A percentile compares a stretch with the other conserved stretches of the same genome.
These are phyloP conservation scores for Tryphoninae sp. DNA, from an alignment of 2,888 invertebrate genomes.

Conservation along the genomic window DNA sequence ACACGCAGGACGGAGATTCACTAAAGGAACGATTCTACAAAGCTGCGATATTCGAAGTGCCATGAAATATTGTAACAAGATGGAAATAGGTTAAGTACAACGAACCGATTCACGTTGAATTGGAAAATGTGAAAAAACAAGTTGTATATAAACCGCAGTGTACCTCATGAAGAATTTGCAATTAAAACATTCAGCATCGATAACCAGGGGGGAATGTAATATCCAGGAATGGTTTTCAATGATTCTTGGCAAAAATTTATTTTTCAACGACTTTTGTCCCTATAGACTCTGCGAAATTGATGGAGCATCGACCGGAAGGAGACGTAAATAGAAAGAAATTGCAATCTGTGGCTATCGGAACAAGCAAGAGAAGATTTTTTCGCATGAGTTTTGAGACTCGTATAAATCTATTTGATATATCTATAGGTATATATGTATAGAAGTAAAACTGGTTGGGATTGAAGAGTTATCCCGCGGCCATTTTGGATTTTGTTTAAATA, in stretches of 20 bases:
- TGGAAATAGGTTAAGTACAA: not conserved
- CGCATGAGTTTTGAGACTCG: not conserved
- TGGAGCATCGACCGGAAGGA: not conserved
- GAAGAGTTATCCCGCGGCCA: too few species aligned
- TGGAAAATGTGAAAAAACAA: too few species aligned
- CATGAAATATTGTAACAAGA: slow-evolving; percentile 1
- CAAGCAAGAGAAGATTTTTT: not conserved
- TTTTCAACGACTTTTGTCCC: not conserved
- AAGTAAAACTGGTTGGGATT: too few species aligned
- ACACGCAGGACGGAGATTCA: too few species aligned
- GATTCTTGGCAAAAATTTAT: slow-evolving; percentile 9
- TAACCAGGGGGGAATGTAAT: not conserved
- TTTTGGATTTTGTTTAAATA: too few species aligned
- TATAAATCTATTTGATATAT: not conserved
- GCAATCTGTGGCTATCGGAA: not conserved
- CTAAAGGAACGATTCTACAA: slow-evolving; percentile 1
- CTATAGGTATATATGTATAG: too few species aligned
- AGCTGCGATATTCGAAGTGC: slow-evolving; percentile 15
- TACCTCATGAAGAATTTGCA: not conserved
- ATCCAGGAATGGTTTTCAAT: slow-evolving; percentile 7
- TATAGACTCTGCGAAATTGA: not conserved
- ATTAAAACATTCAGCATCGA: slow-evolving; percentile 22
- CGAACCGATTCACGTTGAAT: not conserved
- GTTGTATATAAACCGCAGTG: too few species aligned
- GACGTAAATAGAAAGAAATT: not conserved